Evolutionary conservation across 2,113 vertebrate species (phyloP), one percentile per base, ranked within the genome.

Genomic region (Panurus biarmicus): DNA sequence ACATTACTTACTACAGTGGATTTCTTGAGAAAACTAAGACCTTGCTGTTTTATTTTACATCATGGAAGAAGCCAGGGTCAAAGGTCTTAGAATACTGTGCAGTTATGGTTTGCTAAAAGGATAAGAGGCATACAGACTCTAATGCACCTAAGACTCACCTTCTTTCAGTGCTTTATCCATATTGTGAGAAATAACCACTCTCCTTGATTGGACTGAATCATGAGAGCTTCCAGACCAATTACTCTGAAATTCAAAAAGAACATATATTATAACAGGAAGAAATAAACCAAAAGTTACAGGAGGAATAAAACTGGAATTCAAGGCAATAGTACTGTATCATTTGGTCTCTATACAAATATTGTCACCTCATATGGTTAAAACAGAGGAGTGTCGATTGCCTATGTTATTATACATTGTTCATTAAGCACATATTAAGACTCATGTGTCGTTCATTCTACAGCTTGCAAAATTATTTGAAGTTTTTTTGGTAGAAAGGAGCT

Each of bases 131-230:
- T 9, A 65, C 45, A 85, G 35, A 83, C 15, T 58, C 8, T 47
- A 89, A 85, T 8, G 12, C 13, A 50, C 22, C 17, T 42, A 84
- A 66, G 53, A 60, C 97, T 98, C 98, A 99, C 99, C 99, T 98
- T 99, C 99, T 95, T 99, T 99, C 65, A 99, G 97, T 73, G 98
- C 98, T 98, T 99, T 99, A 96, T 99, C 99, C 98, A 99, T 98
- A 85, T 98, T 99, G 96, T 99, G 99, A n/a, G 99, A 99, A 96
- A 99, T 98, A 78, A 99, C 98, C 93, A 99, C 98, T 93, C 98
- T 98, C 96, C 99, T 98, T 85, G 97, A 98, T 18, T 98, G 99
- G 85, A 94, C 82, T 6, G 97, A 96, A 85, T 99, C 99, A 87
- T 98, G 97, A 53, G 92, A 93, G 58, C 96, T 98, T 92, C 97